Evolutionary conservation across 2,113 vertebrate genomes (phyloP).

Genomic region (Tupaia chinensis): DNA sequence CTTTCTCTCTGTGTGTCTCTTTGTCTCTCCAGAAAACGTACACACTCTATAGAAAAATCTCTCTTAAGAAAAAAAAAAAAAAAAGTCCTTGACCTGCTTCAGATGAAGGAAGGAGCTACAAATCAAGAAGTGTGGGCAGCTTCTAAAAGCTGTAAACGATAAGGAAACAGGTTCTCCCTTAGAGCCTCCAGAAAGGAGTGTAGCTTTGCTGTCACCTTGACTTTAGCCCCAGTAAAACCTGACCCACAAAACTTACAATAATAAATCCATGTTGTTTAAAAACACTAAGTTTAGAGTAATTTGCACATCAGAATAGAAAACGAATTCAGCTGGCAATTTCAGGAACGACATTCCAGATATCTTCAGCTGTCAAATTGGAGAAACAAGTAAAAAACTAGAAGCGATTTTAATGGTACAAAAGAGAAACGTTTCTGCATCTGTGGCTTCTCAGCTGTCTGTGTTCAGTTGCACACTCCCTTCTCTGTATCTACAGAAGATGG

Average conservation of each 20-base stretch:
- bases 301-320: constrained; percentile 3
- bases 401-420: not conserved
- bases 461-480: not conserved
- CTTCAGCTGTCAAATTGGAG: not conserved
- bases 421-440: not conserved
- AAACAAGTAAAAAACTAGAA: not conserved
- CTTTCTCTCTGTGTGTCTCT: too few species aligned
- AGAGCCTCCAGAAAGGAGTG: not conserved
- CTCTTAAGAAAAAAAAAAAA: too few species aligned
- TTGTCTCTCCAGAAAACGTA: too few species aligned
- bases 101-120: not conserved
- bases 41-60: too few species aligned
- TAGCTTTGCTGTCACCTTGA: not conserved
- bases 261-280: not conserved
- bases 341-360: not conserved
- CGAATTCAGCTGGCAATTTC: not conserved
- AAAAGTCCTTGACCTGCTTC: too few species aligned
- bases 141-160: not conserved
- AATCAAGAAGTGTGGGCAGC: not conserved
- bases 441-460: not conserved
- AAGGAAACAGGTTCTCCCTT: not conserved
- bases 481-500: not conserved
- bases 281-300: not conserved
- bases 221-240: not conserved
- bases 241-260: not conserved